phyloP scores from a whole-genome alignment of 2,797 vertebrate species.

The Cossypha caffra region DNA sequence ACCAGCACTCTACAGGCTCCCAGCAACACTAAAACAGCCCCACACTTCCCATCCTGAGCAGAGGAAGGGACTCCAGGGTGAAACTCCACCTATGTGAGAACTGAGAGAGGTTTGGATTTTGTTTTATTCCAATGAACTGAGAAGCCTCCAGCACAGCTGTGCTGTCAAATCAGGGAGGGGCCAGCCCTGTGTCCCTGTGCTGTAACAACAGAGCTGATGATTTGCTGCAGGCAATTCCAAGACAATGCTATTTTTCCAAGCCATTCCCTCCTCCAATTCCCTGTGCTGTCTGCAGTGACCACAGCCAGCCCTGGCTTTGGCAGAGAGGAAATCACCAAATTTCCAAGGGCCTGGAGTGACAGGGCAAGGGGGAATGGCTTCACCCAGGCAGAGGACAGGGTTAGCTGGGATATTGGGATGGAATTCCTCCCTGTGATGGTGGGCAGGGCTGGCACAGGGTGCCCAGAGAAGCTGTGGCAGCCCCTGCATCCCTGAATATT shows the following conservation, averaged over 20 bases:
- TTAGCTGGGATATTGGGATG: not conserved
- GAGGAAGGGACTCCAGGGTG: not conserved
- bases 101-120: not conserved
- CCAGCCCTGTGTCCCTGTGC: not conserved
- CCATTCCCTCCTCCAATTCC: not conserved
- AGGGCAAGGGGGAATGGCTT: not conserved
- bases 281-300: not conserved
- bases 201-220: not conserved
- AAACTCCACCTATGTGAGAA: rapidly evolving
- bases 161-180: not conserved
- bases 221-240: rapidly evolving
- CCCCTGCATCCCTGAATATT: not conserved
- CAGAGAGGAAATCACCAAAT: not conserved
- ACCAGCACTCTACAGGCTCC: not conserved
- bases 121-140: rapidly evolving
- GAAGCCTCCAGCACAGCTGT: rapidly evolving
- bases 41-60: not conserved
- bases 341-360: not conserved
- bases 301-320: rapidly evolving
- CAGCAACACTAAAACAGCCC: not conserved
- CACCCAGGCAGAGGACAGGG: not conserved
- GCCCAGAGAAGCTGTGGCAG: not conserved
- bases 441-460: rapidly evolving
- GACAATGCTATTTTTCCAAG: not conserved
- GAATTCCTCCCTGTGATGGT: not conserved